Conservation (phyloP, 1,140 invertebrate genomes). For the Acromyrmex charruanus region DNA sequence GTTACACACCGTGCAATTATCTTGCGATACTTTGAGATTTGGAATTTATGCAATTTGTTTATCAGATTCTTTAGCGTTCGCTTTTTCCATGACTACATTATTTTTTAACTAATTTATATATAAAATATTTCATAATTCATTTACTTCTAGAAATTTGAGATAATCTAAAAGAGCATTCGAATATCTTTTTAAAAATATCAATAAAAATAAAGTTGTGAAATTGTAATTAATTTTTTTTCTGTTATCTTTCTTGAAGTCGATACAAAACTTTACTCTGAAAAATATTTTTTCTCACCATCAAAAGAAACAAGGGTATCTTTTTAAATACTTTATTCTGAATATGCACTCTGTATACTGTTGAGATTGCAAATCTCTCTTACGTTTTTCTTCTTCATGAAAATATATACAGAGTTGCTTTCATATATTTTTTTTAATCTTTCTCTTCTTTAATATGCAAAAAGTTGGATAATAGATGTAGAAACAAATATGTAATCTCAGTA, state of each 20-base stretch:
- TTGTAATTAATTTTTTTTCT: neutral
- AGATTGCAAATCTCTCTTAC: neutral
- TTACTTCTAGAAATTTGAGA: neutral
- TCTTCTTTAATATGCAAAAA: neutral
- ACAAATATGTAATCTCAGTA: neutral
- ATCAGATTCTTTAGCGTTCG: neutral
- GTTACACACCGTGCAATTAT: neutral
- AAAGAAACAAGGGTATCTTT: neutral
- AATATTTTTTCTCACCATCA: neutral
- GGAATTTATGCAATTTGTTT: neutral
- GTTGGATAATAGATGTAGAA: neutral
- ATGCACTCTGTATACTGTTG: neutral
- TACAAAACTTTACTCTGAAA: neutral
- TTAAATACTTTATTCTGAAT: neutral
- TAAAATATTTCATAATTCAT: neutral
- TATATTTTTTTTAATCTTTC: neutral
- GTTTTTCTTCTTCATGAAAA: slow-evolving; percentile 12
- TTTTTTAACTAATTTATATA: neutral
- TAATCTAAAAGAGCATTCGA: neutral
- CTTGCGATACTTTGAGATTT: slow-evolving; percentile 1
- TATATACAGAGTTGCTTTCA: neutral
- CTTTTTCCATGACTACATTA: neutral
- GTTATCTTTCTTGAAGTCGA: neutral
- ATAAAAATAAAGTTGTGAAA: neutral
- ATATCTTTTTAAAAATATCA: neutral